phyloP scores from a whole-genome alignment of 2,888 invertebrate species.

The Heliconius erato region DNA sequence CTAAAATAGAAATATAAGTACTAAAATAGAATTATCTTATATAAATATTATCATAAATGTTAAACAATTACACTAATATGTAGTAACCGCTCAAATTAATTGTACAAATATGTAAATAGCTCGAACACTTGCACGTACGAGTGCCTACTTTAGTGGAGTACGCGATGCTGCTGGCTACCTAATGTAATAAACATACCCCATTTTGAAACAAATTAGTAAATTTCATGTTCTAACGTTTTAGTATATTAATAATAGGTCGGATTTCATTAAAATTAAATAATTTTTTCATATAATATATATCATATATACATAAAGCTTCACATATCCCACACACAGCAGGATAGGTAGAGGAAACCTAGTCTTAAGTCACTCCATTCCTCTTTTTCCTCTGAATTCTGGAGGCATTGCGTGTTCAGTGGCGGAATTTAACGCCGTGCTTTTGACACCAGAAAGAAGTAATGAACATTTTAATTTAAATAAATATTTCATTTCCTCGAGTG shows the following conservation, averaged over 20 bases:
- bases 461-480: no score
- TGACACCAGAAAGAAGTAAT: no score
- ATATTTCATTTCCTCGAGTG: no score
- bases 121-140: conserved; percentile 25
- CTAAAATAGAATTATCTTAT: not conserved
- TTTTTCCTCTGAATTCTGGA: no score
- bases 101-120: conserved; percentile 26
- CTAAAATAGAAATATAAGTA: not conserved
- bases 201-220: conserved; percentile 19
- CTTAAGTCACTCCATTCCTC: no score
- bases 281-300: not conserved
- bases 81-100: conserved; percentile 20
- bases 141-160: conserved; percentile 18
- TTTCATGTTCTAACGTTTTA: not conserved
- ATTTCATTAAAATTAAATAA: not conserved
- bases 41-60: not conserved
- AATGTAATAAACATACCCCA: conserved; percentile 18
- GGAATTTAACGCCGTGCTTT: no score
- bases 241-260: not conserved
- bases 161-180: conserved; percentile 9
- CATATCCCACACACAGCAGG: no score
- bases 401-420: no score
- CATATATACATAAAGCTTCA: no score
- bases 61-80: conserved; percentile 19
- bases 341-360: no score